Base-by-base conservation (phyloP, 1,140 invertebrate genomes). In the Adoxophyes honmai region DNA sequence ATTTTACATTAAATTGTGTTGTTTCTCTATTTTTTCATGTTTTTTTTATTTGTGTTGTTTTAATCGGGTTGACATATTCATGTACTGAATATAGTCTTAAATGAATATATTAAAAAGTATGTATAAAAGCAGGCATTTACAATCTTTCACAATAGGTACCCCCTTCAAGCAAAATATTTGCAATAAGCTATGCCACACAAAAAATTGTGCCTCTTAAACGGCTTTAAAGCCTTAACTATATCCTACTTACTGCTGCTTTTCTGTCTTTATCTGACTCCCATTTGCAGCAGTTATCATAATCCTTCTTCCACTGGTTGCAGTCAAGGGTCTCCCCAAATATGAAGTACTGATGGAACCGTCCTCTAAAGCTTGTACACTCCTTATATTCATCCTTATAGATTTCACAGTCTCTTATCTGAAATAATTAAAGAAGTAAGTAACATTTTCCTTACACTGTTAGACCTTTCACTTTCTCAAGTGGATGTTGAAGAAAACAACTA, bases 261-360 rank as follows among this genome's bases (percentile, higher is more conserved):
- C 90, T 54, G 86, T 96, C 92, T 57, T 91, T 88, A 0, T 90
- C 85, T 21, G 92, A 80, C 37, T 89, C 78, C 91, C 93, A 97
- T 67, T 92, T 89, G 52, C 90, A 79, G 79, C 96, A 97, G 73
- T 95, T 95, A 5, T 92, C 70, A 67, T 92, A 93, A 84, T 97
- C 95, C 38, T 75, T 90, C 73, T 95, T 92, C 96, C 95, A 97
- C 62, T 94, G 92, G 1, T 82, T 83, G 73, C 96, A 98, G 73
- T 97, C 93, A 21, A 91, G 36, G 1, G 79, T 78, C 71, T 95
- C 81, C 2, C 96, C 96, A 85, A 90, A 90, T 39, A 96, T 91
- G 77, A 96, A 98, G 74, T 96, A 95, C 80, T 98, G 96, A 79
- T 98, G 93, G 78, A 97, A 96, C 63, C 95, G 90, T 8, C 89